Conservation (phyloP, 2,888 invertebrate genomes). For the Clanis bilineata region DNA sequence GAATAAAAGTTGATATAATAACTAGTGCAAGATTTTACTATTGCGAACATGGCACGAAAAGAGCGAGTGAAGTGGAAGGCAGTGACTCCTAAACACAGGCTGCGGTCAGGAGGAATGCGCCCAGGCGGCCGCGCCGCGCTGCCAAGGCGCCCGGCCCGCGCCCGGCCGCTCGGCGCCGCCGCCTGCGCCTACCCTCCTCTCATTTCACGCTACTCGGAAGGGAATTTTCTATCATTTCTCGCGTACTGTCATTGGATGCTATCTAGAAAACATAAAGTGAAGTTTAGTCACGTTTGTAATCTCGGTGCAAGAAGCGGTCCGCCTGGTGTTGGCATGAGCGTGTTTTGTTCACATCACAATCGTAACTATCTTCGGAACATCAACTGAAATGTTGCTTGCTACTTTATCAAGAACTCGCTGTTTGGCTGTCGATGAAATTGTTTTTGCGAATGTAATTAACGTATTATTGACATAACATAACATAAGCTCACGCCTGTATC, state of each 20-base stretch:
- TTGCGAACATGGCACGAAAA: constrained; percentile 23
- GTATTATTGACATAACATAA: too few species aligned
- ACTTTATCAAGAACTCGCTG: not conserved
- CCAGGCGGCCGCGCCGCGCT: constrained; percentile 46
- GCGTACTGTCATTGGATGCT: constrained; percentile 62
- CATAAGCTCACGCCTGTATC: too few species aligned
- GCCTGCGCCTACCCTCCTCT: constrained; percentile 44
- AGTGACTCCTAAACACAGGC: constrained; percentile 62
- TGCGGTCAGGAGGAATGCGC: constrained; percentile 73
- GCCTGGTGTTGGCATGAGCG: constrained; percentile 28
- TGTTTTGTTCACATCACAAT: constrained; percentile 5
- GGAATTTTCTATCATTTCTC: constrained; percentile 71
- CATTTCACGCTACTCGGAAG: constrained; percentile 72
- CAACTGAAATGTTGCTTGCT: constrained; percentile 5
- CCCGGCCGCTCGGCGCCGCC: constrained; percentile 39
- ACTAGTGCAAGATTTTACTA: constrained; percentile 6
- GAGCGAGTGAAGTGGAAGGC: constrained; percentile 28
- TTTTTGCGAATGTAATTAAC: too few species aligned
- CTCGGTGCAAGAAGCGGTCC: constrained; percentile 21
- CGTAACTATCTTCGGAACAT: constrained; percentile 14
- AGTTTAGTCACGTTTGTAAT: constrained; percentile 37
- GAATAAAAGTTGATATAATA: constrained; percentile 1
- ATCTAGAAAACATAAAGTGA: constrained; percentile 50
- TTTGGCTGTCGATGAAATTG: constrained; percentile 5
- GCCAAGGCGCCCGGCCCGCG: constrained; percentile 45